These are phyloP conservation scores for Nixonia krombeini DNA, from an alignment of 1,140 invertebrate species.

Conservation along the genomic window DNA sequence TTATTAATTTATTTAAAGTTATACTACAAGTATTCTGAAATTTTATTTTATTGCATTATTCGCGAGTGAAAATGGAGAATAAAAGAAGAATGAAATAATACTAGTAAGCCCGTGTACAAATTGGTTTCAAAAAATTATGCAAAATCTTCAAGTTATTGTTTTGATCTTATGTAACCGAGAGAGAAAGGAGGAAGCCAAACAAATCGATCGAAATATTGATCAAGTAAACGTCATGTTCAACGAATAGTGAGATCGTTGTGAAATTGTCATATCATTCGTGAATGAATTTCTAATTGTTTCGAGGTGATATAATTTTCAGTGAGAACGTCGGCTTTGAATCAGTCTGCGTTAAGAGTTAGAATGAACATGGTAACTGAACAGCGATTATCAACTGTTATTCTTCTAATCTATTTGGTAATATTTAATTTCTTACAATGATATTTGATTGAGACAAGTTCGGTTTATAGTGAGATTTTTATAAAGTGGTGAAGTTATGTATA, in stretches of 20 bases:
- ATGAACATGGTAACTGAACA: constrained; percentile 48
- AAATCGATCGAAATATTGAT: constrained; percentile 34
- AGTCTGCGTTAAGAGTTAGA: constrained; percentile 48
- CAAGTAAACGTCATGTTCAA: constrained; percentile 18
- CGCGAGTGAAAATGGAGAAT: background rate
- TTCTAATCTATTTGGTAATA: constrained; percentile 54
- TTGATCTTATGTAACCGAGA: constrained; percentile 54
- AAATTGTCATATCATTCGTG: constrained; percentile 60
- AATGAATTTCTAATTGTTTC: constrained; percentile 46
- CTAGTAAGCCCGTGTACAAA: too few species aligned
- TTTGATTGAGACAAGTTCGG: constrained; percentile 9
- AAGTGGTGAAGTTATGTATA: too few species aligned
- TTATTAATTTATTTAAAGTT: too few species aligned
- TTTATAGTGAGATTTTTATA: background rate
- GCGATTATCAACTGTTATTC: constrained; percentile 34
- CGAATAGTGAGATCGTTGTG: constrained; percentile 38
- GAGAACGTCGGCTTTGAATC: constrained; percentile 26
- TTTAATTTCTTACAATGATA: background rate
- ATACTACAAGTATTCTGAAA: too few species aligned
- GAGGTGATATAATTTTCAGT: constrained; percentile 57
- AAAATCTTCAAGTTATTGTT: constrained; percentile 28
- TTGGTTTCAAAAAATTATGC: too few species aligned
- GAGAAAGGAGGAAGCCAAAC: constrained; percentile 64
- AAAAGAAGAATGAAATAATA: background rate
- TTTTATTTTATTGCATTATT: too few species aligned